These are phyloP conservation scores for Malthinus flaveolus DNA, from an alignment of 2,888 invertebrate species.

Conservation along the genomic window DNA sequence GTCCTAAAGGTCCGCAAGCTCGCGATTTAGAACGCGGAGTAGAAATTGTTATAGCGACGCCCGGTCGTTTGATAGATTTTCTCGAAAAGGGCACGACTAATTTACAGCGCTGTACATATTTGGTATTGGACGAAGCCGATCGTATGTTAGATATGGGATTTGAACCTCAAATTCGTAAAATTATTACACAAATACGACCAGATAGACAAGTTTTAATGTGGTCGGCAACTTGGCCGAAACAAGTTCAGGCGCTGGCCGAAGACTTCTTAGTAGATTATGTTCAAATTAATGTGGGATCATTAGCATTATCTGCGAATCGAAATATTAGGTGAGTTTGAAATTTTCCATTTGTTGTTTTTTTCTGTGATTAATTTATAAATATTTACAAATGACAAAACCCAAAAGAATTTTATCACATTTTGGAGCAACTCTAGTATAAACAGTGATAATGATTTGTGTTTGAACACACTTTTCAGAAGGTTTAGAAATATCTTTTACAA, in stretches of 20 bases:
- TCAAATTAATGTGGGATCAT: conserved; percentile 91
- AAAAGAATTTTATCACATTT: too few species aligned
- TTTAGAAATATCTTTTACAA: too few species aligned
- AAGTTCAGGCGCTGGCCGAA: conserved; percentile 93
- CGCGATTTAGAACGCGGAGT: conserved; percentile 87
- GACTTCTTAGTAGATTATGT: conserved; percentile 94
- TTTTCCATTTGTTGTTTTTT: too few species aligned
- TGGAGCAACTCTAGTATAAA: too few species aligned
- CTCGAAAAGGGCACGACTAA: conserved; percentile 87
- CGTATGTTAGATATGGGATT: conserved; percentile 98
- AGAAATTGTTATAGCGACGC: conserved; percentile 94
- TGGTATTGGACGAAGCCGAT: conserved; percentile 95
- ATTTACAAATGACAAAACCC: too few species aligned
- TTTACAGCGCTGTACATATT: conserved; percentile 83
- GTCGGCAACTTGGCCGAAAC: conserved; percentile 99
- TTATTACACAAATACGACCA: conserved; percentile 90
- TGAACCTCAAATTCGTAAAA: conserved; percentile 94
- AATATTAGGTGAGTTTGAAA: conserved; percentile 65
- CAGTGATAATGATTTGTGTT: too few species aligned
- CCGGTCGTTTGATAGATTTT: conserved; percentile 92
- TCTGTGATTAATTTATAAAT: too few species aligned
- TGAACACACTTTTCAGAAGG: too few species aligned
- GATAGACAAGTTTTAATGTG: conserved; percentile 95
- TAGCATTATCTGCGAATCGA: conserved; percentile 90
- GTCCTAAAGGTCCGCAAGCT: conserved; percentile 94